These are phyloP conservation scores for Ips typographus DNA, from an alignment of 1,140 invertebrate species.

Conservation along the genomic window DNA sequence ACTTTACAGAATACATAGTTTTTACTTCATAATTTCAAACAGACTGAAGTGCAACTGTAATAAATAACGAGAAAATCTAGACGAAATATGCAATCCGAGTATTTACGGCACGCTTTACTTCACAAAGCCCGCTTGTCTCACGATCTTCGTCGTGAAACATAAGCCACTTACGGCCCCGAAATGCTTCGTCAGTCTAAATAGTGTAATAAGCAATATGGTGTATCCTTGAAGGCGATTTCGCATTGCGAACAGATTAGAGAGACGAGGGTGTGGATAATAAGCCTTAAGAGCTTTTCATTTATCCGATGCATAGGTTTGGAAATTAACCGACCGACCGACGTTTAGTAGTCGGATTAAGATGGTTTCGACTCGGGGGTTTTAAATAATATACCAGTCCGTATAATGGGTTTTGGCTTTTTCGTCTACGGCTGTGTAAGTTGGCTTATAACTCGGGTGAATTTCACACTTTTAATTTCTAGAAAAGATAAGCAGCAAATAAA, in stretches of 20 bases:
- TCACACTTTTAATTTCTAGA: too few relatives aligned
- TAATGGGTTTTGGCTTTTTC: too few relatives aligned
- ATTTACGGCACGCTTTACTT: not conserved
- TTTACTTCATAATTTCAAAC: too few relatives aligned
- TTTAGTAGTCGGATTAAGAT: too few relatives aligned
- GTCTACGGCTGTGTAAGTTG: too few relatives aligned
- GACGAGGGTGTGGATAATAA: not conserved
- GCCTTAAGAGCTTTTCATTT: not conserved
- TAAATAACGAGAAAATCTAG: too few relatives aligned
- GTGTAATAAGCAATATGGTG: slow-evolving; percentile 5
- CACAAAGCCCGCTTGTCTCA: not conserved
- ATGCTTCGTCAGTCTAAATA: not conserved
- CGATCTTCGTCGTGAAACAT: not conserved
- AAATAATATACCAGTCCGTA: too few relatives aligned
- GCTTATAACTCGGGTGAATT: too few relatives aligned
- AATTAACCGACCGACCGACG: not conserved
- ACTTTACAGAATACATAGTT: too few relatives aligned
- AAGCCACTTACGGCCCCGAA: slow-evolving; percentile 1
- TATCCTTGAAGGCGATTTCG: not conserved
- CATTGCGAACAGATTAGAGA: not conserved
- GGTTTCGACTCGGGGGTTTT: too few relatives aligned
- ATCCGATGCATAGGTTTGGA: not conserved
- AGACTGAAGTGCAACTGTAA: too few relatives aligned
- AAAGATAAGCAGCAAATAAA: too few relatives aligned
- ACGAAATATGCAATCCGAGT: not conserved